Conservation (phyloP, 2,888 invertebrate genomes). For the Loripinus fragilis region DNA sequence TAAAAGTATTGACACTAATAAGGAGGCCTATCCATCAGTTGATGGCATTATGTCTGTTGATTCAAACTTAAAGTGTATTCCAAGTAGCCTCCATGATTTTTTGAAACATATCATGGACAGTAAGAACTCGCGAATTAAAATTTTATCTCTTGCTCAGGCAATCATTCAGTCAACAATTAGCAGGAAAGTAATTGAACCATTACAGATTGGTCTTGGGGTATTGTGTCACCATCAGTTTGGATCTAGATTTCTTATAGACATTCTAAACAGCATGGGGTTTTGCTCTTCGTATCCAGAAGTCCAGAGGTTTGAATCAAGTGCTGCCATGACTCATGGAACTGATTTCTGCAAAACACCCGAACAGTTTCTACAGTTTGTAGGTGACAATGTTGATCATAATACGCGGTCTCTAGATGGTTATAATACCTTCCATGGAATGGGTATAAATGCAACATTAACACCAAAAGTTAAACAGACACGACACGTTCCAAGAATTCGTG, state of each 20-base stretch:
- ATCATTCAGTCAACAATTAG: slow-evolving; percentile 54
- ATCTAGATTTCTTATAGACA: slow-evolving; percentile 60
- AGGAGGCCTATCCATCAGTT: not conserved
- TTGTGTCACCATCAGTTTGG: slow-evolving; percentile 51
- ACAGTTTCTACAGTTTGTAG: slow-evolving; percentile 57
- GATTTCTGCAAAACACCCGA: slow-evolving; percentile 22
- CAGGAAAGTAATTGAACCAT: slow-evolving; percentile 38
- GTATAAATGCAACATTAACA: slow-evolving; percentile 63
- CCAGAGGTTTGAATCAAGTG: slow-evolving; percentile 54
- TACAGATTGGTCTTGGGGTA: slow-evolving; percentile 56
- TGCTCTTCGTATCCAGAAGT: slow-evolving; percentile 54
- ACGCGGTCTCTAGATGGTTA: slow-evolving; percentile 61
- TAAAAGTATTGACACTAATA: not conserved
- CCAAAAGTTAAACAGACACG: slow-evolving; percentile 31
- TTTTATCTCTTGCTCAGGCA: slow-evolving; percentile 58
- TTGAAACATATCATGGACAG: not conserved
- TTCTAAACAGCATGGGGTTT: slow-evolving; percentile 54
- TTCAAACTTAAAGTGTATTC: not conserved
- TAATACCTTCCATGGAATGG: slow-evolving; percentile 69
- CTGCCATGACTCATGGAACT: slow-evolving; percentile 40
- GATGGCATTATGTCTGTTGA: not conserved
- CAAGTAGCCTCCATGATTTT: not conserved
- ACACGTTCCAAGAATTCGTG: slow-evolving; percentile 30
- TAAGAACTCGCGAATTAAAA: slow-evolving; percentile 29
- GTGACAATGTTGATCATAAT: slow-evolving; percentile 71